These are phyloP conservation scores for Anastrepha obliqua DNA, from an alignment of 1,140 invertebrate genomes.

Conservation along the genomic window DNA sequence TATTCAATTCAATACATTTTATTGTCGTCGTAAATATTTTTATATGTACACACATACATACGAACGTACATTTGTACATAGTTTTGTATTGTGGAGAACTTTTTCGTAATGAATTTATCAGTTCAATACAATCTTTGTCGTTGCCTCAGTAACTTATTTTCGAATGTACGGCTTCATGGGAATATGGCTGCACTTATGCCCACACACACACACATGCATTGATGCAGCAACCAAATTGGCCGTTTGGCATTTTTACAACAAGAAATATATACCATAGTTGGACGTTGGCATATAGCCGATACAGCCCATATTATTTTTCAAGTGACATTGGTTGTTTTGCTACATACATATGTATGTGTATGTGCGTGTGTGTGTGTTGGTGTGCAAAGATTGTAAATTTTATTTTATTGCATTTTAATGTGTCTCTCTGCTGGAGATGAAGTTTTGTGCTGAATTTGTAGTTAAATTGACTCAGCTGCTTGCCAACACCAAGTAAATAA, in stretches of 20 bases:
- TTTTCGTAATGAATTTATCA: conserved; percentile 53
- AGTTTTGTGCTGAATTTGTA: background rate
- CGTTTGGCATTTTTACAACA: conserved; percentile 2
- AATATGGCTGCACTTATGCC: background rate
- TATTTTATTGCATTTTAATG: conserved; percentile 53
- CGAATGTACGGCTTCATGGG: background rate
- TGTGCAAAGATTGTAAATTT: conserved; percentile 35
- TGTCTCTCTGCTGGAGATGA: conserved; percentile 29
- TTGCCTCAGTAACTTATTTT: background rate
- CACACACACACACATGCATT: background rate
- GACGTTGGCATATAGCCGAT: background rate
- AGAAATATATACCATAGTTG: background rate
- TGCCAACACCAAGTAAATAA: conserved; percentile 17
- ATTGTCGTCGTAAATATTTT: background rate
- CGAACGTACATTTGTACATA: background rate
- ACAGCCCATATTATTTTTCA: conserved; percentile 15
- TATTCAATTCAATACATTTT: conserved; percentile 30
- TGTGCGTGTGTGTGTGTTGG: background rate
- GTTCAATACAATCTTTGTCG: conserved; percentile 46
- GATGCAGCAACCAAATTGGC: conserved; percentile 25
- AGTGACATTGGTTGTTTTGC: background rate
- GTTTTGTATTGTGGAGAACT: background rate
- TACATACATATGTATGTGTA: background rate
- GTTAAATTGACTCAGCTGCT: conserved; percentile 46
- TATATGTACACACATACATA: too few species aligned